These are phyloP conservation scores for Psilanteris sp. DNA, from an alignment of 1,140 invertebrate genomes.

Conservation along the genomic window DNA sequence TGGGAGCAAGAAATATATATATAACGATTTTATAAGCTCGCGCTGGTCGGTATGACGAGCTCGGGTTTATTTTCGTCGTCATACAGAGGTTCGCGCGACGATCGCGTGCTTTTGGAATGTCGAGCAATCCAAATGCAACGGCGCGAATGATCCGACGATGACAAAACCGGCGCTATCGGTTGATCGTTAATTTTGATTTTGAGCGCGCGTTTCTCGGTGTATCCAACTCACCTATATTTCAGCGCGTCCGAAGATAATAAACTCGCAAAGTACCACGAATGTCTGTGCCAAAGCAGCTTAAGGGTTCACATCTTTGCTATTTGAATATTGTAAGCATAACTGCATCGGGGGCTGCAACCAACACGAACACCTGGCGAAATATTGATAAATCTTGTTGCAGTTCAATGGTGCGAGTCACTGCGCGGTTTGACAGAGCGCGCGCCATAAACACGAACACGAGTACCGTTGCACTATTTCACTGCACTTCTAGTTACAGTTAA, in stretches of 20 bases:
- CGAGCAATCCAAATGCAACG: slow-evolving; percentile 29
- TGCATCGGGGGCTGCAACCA: slow-evolving; percentile 7
- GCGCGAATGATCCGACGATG: slow-evolving; percentile 30
- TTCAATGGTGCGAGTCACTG: slow-evolving; percentile 6
- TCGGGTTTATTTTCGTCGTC: slow-evolving; percentile 41
- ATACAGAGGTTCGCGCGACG: slow-evolving; percentile 16
- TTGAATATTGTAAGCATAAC: slow-evolving; percentile 5
- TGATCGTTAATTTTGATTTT: no score
- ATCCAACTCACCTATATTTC: slow-evolving; percentile 22
- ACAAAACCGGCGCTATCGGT: slow-evolving; percentile 22
- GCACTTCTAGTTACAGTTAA: slow-evolving; percentile 14
- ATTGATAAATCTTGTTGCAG: slow-evolving; percentile 3
- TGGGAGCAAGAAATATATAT: no score
- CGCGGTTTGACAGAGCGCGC: slow-evolving; percentile 7
- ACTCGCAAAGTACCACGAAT: slow-evolving; percentile 5
- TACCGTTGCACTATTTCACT: slow-evolving; percentile 9
- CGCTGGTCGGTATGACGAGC: slow-evolving; percentile 1
- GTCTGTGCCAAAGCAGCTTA: slow-evolving; percentile 18
- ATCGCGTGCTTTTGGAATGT: slow-evolving; percentile 36
- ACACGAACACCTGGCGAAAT: slow-evolving; percentile 13
- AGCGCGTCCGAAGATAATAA: slow-evolving; percentile 1
- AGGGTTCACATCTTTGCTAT: slow-evolving; percentile 32
- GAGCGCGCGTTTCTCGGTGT: no score
- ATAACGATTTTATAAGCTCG: slow-evolving; percentile 21
- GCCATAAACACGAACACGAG: slow-evolving; percentile 19